Evolutionary conservation across 1,140 invertebrate genomes (phyloP).

Genomic region (Lucilia sericata): DNA sequence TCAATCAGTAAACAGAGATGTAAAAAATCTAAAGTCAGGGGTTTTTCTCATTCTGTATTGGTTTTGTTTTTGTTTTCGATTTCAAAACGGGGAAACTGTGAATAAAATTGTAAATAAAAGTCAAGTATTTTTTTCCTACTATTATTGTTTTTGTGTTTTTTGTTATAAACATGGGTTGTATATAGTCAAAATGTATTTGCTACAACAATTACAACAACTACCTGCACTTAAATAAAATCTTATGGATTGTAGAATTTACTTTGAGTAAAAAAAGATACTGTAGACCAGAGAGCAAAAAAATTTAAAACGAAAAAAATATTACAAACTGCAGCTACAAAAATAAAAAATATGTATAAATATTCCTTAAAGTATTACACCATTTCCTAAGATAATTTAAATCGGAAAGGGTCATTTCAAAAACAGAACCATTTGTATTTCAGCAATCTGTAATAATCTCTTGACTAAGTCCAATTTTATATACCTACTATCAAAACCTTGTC

Average conservation of each 20-base stretch:
- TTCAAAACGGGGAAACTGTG: neutral
- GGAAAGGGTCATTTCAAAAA: no score
- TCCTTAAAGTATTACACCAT: neutral
- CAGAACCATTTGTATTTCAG: no score
- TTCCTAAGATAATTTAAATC: neutral
- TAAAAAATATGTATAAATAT: neutral
- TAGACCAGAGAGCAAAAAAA: neutral
- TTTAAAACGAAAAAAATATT: neutral
- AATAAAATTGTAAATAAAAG: neutral
- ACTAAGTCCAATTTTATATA: no score
- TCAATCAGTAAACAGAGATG: neutral
- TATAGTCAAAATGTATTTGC: neutral
- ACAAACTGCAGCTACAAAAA: neutral
- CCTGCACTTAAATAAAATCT: neutral
- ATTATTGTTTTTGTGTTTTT: neutral
- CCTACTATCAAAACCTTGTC: no score
- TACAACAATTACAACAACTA: constrained; percentile 4
- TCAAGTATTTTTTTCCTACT: neutral
- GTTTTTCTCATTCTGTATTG: neutral
- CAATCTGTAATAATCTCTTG: no score
- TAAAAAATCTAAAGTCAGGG: neutral
- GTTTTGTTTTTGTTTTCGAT: neutral
- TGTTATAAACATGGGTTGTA: neutral
- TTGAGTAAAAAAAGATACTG: neutral
- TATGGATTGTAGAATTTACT: neutral